phyloP scores from a whole-genome alignment of 2,797 vertebrate genomes.

The Platyrinchus mystaceus region DNA sequence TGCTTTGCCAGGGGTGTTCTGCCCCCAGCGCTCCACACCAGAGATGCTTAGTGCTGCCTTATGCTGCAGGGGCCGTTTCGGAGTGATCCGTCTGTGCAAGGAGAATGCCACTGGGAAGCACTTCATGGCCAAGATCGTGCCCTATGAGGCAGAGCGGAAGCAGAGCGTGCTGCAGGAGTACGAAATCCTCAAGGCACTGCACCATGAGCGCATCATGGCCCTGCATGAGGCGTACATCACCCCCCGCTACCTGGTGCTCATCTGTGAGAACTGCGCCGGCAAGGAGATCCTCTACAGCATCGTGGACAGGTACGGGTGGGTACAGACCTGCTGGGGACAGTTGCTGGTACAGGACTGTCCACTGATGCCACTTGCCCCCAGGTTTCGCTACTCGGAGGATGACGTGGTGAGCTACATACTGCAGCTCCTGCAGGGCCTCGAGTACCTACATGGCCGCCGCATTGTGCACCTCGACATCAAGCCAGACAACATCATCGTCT shows the following conservation, averaged over 20 bases:
- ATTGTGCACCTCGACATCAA: conserved; percentile 97
- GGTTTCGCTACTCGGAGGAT: conserved; percentile 97
- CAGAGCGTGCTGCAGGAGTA: conserved; percentile 92
- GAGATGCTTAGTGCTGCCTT: background rate
- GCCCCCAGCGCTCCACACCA: background rate
- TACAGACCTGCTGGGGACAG: accelerated
- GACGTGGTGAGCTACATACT: conserved; percentile 91
- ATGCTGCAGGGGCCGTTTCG: conserved; percentile 87
- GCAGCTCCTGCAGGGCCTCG: conserved; percentile 93
- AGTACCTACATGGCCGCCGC: conserved; percentile 89
- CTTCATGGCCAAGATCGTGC: conserved; percentile 97
- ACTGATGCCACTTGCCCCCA: conserved; percentile 46
- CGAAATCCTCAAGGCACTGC: conserved; percentile 92
- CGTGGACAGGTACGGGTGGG: conserved; percentile 83
- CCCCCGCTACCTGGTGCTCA: conserved; percentile 95
- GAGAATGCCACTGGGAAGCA: conserved; percentile 93
- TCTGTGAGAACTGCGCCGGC: conserved; percentile 91
- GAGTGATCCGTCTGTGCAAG: conserved; percentile 93
- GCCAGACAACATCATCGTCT: conserved; percentile 91
- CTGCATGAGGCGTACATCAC: conserved; percentile 97
- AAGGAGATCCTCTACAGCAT: conserved; percentile 95
- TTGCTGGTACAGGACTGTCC: accelerated
- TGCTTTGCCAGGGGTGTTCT: background rate
- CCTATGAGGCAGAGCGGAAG: conserved; percentile 89
- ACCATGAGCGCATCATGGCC: conserved; percentile 92